These are phyloP conservation scores for Patella caerulea DNA, from an alignment of 2,888 invertebrate species.

Conservation along the genomic window DNA sequence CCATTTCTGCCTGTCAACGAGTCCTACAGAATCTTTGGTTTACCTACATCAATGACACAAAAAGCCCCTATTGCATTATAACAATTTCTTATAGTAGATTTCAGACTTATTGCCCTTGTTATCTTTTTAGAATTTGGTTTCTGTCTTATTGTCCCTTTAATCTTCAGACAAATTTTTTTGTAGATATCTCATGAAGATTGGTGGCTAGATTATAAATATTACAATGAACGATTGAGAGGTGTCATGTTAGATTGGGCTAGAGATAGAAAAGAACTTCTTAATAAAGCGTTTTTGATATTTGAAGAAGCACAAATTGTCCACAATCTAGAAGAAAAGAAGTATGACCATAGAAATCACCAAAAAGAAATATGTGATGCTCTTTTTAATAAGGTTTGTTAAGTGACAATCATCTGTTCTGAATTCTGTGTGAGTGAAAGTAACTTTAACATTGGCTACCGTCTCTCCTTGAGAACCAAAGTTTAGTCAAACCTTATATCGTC, in stretches of 20 bases:
- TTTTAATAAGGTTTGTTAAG: slow-evolving; percentile 57
- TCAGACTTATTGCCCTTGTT: too few relatives aligned
- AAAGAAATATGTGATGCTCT: slow-evolving; percentile 59
- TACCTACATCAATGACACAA: too few relatives aligned
- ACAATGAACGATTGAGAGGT: slow-evolving; percentile 57
- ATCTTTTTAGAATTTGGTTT: too few relatives aligned
- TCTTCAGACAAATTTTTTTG: not conserved
- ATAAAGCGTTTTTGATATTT: slow-evolving; percentile 56
- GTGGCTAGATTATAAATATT: slow-evolving; percentile 64
- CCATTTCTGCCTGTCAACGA: too few relatives aligned
- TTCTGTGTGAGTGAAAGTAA: not conserved
- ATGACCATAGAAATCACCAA: slow-evolving; percentile 56
- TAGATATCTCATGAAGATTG: slow-evolving; percentile 69
- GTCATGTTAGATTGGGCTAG: slow-evolving; percentile 64
- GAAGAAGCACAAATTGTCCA: slow-evolving; percentile 55
- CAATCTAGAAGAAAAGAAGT: slow-evolving; percentile 58
- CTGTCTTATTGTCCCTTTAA: not conserved
- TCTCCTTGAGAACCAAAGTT: too few relatives aligned
- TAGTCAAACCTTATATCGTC: too few relatives aligned
- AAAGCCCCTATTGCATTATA: too few relatives aligned
- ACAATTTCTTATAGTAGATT: too few relatives aligned
- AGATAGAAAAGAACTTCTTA: slow-evolving; percentile 63
- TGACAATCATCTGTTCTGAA: slow-evolving; percentile 5
- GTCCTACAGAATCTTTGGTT: too few relatives aligned
- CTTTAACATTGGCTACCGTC: too few relatives aligned